Base-by-base conservation (phyloP, 2,797 vertebrate genomes). In the Microtus californicus region DNA sequence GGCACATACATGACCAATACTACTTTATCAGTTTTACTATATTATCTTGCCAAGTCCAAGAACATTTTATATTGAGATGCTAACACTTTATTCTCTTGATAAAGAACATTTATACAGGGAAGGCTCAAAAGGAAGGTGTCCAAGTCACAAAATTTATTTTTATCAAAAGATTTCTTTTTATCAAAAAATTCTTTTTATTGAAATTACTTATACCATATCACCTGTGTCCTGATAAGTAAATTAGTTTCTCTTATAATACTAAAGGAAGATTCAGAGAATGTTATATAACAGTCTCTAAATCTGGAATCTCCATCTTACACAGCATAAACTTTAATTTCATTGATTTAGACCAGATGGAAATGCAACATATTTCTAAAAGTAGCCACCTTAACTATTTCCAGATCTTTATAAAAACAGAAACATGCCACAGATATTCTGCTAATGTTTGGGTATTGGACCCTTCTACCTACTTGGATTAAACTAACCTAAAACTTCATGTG, bases 321-420 rank as follows among this genome's bases (percentile, higher is more conserved):
- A 94, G 77, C 88, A 94, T 90, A 83, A 93, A 96, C 78, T 93
- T 94, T 90, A 97, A 95, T 92, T 93, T 95, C 86, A 93, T 61
- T 96, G 95, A 97, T 97, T 97, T 79, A 96, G 85, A 88, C 90
- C 90, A 96, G 92, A 95, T 97, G 90, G 92, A 97, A 97, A 94
- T 79, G 54, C 10, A 94, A 96, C 74, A 90, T 74, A 96, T 96
- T 96, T 96, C 94, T 63, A 97, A 97, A 96, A 94, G 94, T 81
- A 95, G 93, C 65, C 73, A 97, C 80, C 61, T 90, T 97, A 97
- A 94, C 83, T 67, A 95, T 90, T 96, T 96, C 90, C 93, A 97
- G 90, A 94, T 85, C 65, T 95, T 95, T 78, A 94, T 77, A 92
- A 94, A 91, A 91, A 87, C 63, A 96, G 67, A 95, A 95, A 93